Evolutionary conservation across 1,140 invertebrate species (phyloP), one percentile per base, ranked within the genome.

Genomic region (Wasmannia auropunctata): DNA sequence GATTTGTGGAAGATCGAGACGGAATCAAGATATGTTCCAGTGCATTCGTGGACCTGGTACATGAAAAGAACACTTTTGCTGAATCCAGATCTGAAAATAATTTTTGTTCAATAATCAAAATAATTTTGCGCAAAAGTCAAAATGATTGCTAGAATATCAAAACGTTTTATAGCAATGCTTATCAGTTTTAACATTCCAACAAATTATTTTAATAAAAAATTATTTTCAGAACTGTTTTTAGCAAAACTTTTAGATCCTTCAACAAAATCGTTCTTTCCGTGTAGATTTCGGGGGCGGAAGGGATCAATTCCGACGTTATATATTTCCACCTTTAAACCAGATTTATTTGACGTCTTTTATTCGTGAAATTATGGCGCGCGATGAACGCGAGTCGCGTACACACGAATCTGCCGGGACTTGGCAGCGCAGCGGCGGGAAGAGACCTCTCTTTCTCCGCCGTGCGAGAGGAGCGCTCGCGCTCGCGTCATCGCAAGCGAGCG

Each of bases 291-390:
- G 51, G 14, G 14, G n/a, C n/a, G n/a, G n/a, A n/a, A 22, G 31
- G 34, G 31, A 31, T 34, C 43, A 77, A 79, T 89, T 87, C 79
- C 86, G 14, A 40, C 60, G 86, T 87, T 67, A 46, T 77, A 72
- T 83, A 85, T 87, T 72, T 75, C 7, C n/a, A 70, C 74, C 62
- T 85, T n/a, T 89, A 88, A 93, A 91, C 87, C 88, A 87, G 88
- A 93, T 92, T 90, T 91, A 90, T 89, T 91, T 86, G 90, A 87
- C 58, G 88, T 72, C 87, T 88, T 92, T 91, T 87, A 80, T 62
- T 63, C 91, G 84, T 74, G 88, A 80, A 87, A 92, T 89, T 63
- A 87, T 88, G 60, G 46, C 86, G 34, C 58, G 56, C 67, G 37
- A 84, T 58, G 60, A 77, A 83, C 72, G 72, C 70, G 80, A 69